Conservation (phyloP, 2,888 invertebrate species). For the Zaprionus obscuricornis region DNA sequence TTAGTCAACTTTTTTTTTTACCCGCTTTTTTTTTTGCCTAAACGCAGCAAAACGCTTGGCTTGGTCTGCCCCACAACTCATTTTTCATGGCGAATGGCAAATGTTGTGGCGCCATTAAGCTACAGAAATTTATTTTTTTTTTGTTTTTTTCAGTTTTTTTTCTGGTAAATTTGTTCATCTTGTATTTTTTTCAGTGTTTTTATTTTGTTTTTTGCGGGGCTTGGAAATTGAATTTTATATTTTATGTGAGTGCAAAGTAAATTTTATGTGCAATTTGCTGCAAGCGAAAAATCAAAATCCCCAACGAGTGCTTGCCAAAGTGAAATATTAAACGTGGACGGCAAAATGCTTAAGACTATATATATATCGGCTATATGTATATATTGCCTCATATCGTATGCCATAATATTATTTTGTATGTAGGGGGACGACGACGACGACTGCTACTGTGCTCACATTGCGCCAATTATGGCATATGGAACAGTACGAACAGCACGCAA, state of each 20-base stretch:
- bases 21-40: constrained; percentile 10
- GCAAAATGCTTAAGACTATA: neutral
- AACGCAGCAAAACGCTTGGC: constrained; percentile 3
- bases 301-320: constrained; percentile 59
- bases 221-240: constrained; percentile 63
- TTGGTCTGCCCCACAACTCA: constrained; percentile 31
- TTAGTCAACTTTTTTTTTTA: constrained; percentile 17
- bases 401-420: too few relatives aligned
- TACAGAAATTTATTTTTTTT: too few relatives aligned
- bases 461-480: constrained; percentile 58
- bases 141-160: constrained; percentile 10
- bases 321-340: constrained; percentile 54
- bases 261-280: constrained; percentile 55
- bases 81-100: constrained; percentile 56
- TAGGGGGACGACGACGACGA: constrained; percentile 14
- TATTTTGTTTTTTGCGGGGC: constrained; percentile 8
- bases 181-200: neutral
- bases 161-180: constrained; percentile 26
- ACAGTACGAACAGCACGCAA: neutral
- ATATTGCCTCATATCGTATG: constrained; percentile 21
- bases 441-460: constrained; percentile 19
- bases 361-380: neutral
- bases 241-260: constrained; percentile 45
- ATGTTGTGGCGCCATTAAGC: constrained; percentile 63
- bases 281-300: constrained; percentile 52